Base-by-base conservation (phyloP, 2,888 invertebrate genomes). In the Drosophila mimica region DNA sequence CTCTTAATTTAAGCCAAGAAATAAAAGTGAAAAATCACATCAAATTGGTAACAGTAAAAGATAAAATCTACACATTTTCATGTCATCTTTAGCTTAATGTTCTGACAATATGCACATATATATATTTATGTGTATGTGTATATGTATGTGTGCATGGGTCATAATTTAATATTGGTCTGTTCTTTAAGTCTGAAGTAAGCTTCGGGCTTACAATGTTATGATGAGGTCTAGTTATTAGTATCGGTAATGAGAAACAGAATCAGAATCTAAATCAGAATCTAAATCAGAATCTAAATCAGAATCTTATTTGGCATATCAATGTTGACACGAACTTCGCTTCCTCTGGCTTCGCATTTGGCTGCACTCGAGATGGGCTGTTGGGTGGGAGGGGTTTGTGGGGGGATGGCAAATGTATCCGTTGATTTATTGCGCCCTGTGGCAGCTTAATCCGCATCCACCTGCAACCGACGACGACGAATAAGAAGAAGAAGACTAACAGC, bases 341-440 rank as follows among this genome's bases (percentile, higher is more conserved):
- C 66, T 40, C 60, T 57, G 34, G 3, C 59, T 83, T 88, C 74
- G 74, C 85, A 85, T 77, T 77, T 83, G 82, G 82, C 74, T 83
- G 88, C 83, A 72, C 70, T 67, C 51, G 54, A 20, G 15, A 13
- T 46, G 46, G 8, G 7, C n/a, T 40, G 4, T 40, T 25, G 17
- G 4, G 13, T 43, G 43, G 3, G 13, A 20, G 13, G 7, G 7
- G 7, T 46, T 13, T 13, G 25, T 15, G 20, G 20, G 15, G 64
- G 66, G 51, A 54, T 33, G 68, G 64, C 64, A 78, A 75, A 73
- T 83, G 86, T 88, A 75, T 78, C 75, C 71, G 83, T 78, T 88
- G 88, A 84, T 88, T 84, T 84, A 84, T 88, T 67, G 79, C 83
- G 31, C 51, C 53, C 52, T 43, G 51, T 34, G 67, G 51, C 70